A percentile compares a stretch with the other conserved stretches of the same genome.
Evolutionary conservation across 2,888 invertebrate species (phyloP).

Genomic region (Coremacera marginata): DNA sequence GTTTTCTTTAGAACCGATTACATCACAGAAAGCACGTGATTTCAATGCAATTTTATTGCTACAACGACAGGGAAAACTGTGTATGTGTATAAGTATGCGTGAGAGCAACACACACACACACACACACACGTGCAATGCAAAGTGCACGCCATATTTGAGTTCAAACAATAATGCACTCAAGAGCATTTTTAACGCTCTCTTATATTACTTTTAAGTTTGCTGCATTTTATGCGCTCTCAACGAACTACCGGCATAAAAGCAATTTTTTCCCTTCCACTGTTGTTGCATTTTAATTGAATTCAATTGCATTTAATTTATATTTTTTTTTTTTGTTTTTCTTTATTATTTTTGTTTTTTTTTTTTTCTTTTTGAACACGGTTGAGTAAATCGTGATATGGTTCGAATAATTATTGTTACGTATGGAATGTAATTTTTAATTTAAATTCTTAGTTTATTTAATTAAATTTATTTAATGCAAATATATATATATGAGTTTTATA

Average conservation of each 20-base stretch:
- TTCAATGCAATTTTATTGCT: slow-evolving; percentile 27
- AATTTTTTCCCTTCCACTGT: not conserved
- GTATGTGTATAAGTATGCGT: not conserved
- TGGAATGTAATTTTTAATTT: too few relatives aligned
- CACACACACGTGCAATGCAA: not conserved
- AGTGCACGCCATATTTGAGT: too few relatives aligned
- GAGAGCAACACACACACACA: not conserved
- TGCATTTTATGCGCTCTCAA: not conserved
- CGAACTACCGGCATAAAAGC: not conserved
- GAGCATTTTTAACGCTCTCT: not conserved
- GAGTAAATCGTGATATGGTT: too few relatives aligned
- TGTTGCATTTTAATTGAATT: slow-evolving; percentile 17
- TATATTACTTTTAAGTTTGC: not conserved
- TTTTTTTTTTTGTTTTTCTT: not conserved
- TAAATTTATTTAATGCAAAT: too few relatives aligned
- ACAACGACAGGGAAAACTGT: not conserved
- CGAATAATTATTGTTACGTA: too few relatives aligned
- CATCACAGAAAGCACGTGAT: slow-evolving; percentile 51
- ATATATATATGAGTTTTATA: too few relatives aligned
- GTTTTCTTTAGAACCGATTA: slow-evolving; percentile 16
- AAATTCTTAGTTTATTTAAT: too few relatives aligned
- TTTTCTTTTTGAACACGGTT: too few relatives aligned
- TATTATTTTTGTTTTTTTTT: not conserved
- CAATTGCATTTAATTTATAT: slow-evolving; percentile 1
- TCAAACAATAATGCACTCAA: not conserved